phyloP scores from a whole-genome alignment of 2,113 vertebrate species.

The Shinisaurus crocodilurus region DNA sequence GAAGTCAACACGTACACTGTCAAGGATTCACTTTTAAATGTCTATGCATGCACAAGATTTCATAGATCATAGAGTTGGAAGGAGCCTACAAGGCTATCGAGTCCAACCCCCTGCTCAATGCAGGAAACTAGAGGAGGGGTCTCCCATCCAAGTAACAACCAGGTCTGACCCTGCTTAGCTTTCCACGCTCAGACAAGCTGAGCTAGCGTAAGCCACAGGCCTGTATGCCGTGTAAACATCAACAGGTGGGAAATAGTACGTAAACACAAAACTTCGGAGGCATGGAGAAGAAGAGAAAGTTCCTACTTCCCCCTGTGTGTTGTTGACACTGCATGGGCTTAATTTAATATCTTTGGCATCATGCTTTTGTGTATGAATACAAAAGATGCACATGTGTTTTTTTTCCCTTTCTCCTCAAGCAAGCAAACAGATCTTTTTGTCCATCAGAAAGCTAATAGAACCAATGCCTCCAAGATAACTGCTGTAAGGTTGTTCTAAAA shows the following conservation, averaged over 20 bases:
- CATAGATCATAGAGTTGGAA: too few species aligned
- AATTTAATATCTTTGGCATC: constrained; percentile 59
- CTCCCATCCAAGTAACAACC: too few species aligned
- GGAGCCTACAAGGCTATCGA: too few species aligned
- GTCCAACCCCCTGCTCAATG: too few species aligned
- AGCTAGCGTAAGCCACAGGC: too few species aligned
- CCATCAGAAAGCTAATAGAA: not conserved
- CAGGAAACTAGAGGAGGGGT: too few species aligned
- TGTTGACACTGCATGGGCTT: constrained; percentile 42
- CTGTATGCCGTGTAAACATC: constrained; percentile 29
- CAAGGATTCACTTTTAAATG: not conserved
- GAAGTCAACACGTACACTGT: accelerated
- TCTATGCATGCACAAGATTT: constrained; percentile 30
- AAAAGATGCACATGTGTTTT: constrained; percentile 21
- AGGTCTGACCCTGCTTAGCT: too few species aligned
- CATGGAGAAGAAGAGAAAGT: constrained; percentile 40
- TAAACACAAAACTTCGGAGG: accelerated
- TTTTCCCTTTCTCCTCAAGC: constrained; percentile 44
- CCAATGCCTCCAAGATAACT: not conserved
- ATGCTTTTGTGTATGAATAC: constrained; percentile 24
- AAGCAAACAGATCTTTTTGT: constrained; percentile 41
- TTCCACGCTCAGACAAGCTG: too few species aligned
- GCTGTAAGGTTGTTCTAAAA: not conserved
- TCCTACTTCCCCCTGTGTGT: constrained; percentile 37
- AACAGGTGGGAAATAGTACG: not conserved